Conservation (phyloP, 1,140 invertebrate genomes). For the Callitettix versicolor region DNA sequence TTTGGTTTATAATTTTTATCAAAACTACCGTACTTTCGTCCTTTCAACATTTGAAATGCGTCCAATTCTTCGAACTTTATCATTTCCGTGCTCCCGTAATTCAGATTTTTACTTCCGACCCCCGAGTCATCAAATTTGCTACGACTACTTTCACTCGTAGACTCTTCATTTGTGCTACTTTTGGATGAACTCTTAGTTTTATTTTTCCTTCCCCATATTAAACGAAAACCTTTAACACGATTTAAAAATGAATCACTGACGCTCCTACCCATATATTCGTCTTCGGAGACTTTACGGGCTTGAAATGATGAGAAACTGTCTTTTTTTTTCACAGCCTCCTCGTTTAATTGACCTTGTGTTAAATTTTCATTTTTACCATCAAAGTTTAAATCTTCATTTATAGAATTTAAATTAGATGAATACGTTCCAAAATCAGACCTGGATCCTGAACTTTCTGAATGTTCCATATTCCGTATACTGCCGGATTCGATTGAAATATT, state of each 20-base stretch:
- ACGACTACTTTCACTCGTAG: neutral
- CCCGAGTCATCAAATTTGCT: conserved; percentile 5
- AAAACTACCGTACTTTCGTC: neutral
- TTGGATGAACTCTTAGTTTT: neutral
- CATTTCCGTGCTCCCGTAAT: conserved; percentile 9
- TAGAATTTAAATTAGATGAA: neutral
- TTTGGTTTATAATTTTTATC: neutral
- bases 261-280: conserved; percentile 7
- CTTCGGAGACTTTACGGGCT: conserved; percentile 1
- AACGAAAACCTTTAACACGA: conserved; percentile 9
- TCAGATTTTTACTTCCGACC: neutral
- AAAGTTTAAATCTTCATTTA: conserved; percentile 7
- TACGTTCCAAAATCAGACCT: neutral
- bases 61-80: neutral
- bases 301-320: conserved; percentile 3
- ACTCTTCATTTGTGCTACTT: neutral
- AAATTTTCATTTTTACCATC: too few species aligned
- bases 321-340: neutral
- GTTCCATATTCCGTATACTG: neutral
- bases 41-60: neutral
- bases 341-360: neutral
- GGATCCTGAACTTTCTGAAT: neutral
- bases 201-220: conserved; percentile 2
- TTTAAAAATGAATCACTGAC: conserved; percentile 13
- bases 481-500: too few species aligned